phyloP scores from a whole-genome alignment of 2,113 vertebrate species.

The Condylura cristata region DNA sequence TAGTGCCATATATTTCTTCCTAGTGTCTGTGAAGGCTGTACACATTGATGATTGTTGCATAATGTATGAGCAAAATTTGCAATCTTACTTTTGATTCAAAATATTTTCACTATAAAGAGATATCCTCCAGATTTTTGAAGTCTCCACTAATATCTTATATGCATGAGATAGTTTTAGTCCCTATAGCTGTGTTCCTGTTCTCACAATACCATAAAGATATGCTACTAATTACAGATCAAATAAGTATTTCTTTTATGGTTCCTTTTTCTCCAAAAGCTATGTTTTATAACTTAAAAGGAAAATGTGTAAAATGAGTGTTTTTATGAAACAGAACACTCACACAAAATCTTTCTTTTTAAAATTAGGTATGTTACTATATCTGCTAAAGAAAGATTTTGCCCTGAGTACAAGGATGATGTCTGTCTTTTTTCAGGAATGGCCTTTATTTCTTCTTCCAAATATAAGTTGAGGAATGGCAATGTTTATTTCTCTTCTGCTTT shows the following conservation, averaged over 20 bases:
- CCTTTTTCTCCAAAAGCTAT: constrained; percentile 11
- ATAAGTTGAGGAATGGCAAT: neutral
- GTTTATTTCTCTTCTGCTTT: neutral
- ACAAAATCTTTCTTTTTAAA: neutral
- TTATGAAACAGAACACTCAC: neutral
- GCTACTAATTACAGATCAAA: neutral
- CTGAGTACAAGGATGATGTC: neutral
- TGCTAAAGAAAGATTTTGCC: neutral
- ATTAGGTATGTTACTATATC: neutral
- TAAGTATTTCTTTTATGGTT: neutral
- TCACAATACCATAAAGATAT: neutral
- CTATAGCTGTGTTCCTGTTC: neutral
- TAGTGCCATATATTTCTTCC: neutral
- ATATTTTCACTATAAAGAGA: no score
- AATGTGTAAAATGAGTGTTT: neutral
- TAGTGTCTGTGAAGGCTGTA: neutral
- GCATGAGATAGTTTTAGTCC: neutral
- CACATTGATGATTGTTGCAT: neutral
- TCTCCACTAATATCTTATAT: neutral
- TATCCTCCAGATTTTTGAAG: neutral
- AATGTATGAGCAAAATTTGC: neutral
- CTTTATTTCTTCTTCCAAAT: constrained; percentile 47
- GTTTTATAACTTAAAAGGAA: neutral
- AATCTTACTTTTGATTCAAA: neutral
- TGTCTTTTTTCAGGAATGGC: neutral